Base-by-base conservation (phyloP, 2,888 invertebrate species). In the Meloe dianella region DNA sequence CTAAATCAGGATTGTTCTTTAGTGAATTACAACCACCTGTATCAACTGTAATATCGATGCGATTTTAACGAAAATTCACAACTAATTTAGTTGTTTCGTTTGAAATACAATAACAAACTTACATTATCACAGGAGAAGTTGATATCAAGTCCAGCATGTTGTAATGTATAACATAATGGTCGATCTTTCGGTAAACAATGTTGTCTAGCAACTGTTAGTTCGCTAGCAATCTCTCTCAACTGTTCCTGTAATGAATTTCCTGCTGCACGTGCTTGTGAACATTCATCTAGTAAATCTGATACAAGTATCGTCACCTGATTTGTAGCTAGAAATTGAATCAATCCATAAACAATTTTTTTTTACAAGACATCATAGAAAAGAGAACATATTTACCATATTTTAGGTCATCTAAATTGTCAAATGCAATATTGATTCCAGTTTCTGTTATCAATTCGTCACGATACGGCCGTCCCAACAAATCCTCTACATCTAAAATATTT, bases 391-490 rank as follows among this genome's bases (percentile, higher is more conserved):
- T 85, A 93, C 93, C 90, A 83, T 88, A 84, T 79, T 90, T 89
- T 71, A 93, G 89, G 79, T 91, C 90, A 59, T 88, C 85, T 73
- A 94, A 85, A 29, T 90, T 89, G 75, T 91, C 90, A 73, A 92
- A 85, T 61, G 92, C 92, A 62, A 90, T 85, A 80, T 93, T 92
- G 64, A 93, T 87, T 69, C 92, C 92, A 66, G 92, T 93, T 80
- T 92, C 92, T 24, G 87, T 85, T 22, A 91, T 87, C 73, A 93
- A 87, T 77, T 92, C 90, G 75, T 87, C 86, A 83, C 91, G 92
- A 76, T 93, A 90, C n/a, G 93, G 92, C 74, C 89, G 89, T 5
- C 93, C 94, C 60, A 94, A 85, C 71, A 93, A 85, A 61, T 88
- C 86, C 77, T 91, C 91, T 41, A 92, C 89, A 82, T 91, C 94